Evolutionary conservation across 2,888 invertebrate species (phyloP), one percentile per base, ranked within the genome.

Genomic region (Nesidiocoris tenuis): DNA sequence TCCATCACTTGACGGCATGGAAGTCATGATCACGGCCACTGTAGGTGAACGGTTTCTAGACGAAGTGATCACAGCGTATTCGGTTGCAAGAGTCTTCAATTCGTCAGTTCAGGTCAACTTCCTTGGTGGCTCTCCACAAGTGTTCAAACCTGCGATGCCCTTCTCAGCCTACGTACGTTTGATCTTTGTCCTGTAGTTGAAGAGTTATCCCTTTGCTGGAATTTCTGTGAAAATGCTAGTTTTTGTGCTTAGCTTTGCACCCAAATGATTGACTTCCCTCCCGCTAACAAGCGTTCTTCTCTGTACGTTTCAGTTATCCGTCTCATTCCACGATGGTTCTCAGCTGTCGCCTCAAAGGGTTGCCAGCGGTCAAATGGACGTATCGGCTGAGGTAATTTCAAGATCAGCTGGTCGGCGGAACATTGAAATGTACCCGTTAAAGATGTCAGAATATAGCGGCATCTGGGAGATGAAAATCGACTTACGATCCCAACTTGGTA

Each of bases 101-200:
- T 94, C 95, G 0, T 92, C 92, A 5, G 87, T 96, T 5, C 88
- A 90, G 72, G 87, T 97, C 0, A 87, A 89, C 55, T 95, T 97
- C 84, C 86, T 97, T 1, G 98, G 97, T 0, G 95, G 94, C 39
- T 88, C 91, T 0, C 94, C 97, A 5, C 95, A 97, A 84, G 91
- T 98, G 17, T 97, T 97, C 85, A 98, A 97, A 83, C 97, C 98
- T 0, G 88, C 93, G 7, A 96, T 97, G 93, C 94, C 96, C 0
- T 92, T 95, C 81, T 91, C 90, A 78, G 87, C 90, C 65, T 94
- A 94, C 83, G 92, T 93, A 84, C 88, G 90, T 85, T 63, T 22
- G n/a, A 39, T 23, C n/a, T 65, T 21, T n/a, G n/a, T n/a, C n/a
- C n/a, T n/a, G n/a, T n/a, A n/a, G n/a, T n/a, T n/a, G n/a, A n/a